phyloP scores from a whole-genome alignment of 2,113 vertebrate genomes.

The Polyodon spathula region DNA sequence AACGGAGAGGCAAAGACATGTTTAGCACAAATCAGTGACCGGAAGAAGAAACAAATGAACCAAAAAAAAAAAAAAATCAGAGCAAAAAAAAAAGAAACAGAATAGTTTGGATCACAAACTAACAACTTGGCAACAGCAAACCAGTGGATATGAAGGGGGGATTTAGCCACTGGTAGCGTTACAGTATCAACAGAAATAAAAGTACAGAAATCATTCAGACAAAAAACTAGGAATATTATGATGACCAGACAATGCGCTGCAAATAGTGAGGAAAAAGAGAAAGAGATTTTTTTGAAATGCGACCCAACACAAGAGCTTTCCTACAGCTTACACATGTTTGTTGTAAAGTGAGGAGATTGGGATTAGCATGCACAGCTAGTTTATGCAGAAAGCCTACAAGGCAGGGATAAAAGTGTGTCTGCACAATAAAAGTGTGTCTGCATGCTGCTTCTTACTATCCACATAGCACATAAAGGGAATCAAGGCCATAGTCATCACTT shows the following conservation, averaged over 20 bases:
- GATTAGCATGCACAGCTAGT: background rate
- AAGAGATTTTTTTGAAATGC: slow-evolving; percentile 35
- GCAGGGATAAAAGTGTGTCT: background rate
- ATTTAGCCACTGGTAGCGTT: slow-evolving; percentile 43
- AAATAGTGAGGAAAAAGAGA: slow-evolving; percentile 48
- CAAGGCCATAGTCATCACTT: background rate
- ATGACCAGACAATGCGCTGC: slow-evolving; percentile 54
- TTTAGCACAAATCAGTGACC: slow-evolving; percentile 56
- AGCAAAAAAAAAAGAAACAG: slow-evolving; percentile 26
- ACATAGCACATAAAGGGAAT: background rate
- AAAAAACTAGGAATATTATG: slow-evolving; percentile 47
- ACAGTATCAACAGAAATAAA: slow-evolving; percentile 45
- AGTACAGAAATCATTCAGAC: slow-evolving; percentile 32
- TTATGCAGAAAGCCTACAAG: background rate
- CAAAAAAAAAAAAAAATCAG: slow-evolving; percentile 43
- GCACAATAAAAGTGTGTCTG: background rate
- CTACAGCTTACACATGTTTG: background rate
- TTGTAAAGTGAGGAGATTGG: slow-evolving; percentile 5
- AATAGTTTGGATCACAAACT: slow-evolving; percentile 61
- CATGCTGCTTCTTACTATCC: slow-evolving; percentile 6
- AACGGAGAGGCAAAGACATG: no score
- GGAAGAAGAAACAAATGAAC: slow-evolving; percentile 13
- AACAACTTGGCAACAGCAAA: slow-evolving; percentile 42
- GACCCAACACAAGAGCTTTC: slow-evolving; percentile 31
- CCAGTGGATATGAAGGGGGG: background rate